Conservation (phyloP, 1,140 invertebrate species). For the Drosophila saltans region DNA sequence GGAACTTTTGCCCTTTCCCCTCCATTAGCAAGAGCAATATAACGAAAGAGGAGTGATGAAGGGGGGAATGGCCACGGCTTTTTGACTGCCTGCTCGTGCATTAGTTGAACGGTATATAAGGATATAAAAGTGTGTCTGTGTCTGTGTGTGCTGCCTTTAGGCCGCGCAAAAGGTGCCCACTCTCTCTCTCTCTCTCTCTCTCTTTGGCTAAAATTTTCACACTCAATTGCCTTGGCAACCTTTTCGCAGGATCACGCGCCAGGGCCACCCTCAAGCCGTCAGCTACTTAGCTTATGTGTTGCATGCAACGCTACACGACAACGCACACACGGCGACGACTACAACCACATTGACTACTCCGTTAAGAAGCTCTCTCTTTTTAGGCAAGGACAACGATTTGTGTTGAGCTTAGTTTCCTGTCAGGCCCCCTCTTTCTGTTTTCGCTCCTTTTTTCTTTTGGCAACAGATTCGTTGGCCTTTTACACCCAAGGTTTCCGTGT, state of each 20-base stretch:
- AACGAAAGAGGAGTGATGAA: background rate
- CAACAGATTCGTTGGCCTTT: too few relatives aligned
- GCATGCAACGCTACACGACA: constrained; percentile 62
- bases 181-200: background rate
- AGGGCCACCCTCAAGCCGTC: constrained; percentile 34
- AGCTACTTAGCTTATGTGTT: constrained; percentile 77
- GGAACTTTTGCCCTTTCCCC: constrained; percentile 36
- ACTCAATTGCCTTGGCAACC: constrained; percentile 79
- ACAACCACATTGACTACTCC: background rate
- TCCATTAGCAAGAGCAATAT: background rate
- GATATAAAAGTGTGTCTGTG: constrained; percentile 22
- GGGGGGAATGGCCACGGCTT: constrained; percentile 55
- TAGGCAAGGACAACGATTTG: constrained; percentile 38
- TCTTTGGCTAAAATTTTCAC: constrained; percentile 69
- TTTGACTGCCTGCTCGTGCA: constrained; percentile 79
- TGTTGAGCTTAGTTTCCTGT: constrained; percentile 49
- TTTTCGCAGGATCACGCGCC: constrained; percentile 78
- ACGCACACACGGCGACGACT: constrained; percentile 5
- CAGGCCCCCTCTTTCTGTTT: constrained; percentile 25
- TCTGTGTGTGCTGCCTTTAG: background rate
- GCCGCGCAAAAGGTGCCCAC: constrained; percentile 2
- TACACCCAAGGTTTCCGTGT: constrained; percentile 32
- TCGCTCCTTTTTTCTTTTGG: too few relatives aligned
- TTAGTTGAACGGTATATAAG: constrained; percentile 64
- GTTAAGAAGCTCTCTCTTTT: constrained; percentile 6